A percentile compares a stretch with the other conserved stretches of the same genome.
phyloP scores from a whole-genome alignment of 2,113 vertebrate species.

The Podiceps cristatus region DNA sequence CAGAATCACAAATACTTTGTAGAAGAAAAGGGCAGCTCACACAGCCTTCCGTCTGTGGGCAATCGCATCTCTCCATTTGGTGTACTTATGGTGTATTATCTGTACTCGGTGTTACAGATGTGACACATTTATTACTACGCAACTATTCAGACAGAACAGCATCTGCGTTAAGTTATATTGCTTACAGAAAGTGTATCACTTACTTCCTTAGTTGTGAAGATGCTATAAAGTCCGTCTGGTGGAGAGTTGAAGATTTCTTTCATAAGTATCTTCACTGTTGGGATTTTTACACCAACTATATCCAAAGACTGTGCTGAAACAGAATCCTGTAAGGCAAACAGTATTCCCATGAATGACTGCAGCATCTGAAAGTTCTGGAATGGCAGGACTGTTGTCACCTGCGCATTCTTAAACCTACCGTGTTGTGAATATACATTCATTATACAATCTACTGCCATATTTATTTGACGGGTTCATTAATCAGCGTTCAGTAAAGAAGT shows the following conservation, averaged over 20 bases:
- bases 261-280: conserved; percentile 69
- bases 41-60: neutral
- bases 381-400: neutral
- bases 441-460: fast-evolving
- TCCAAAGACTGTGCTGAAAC: neutral
- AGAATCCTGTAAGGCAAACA: conserved; percentile 28
- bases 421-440: fast-evolving
- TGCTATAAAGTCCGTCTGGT: conserved; percentile 58
- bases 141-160: neutral
- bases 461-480: neutral
- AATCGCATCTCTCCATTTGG: neutral
- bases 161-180: neutral
- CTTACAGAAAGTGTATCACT: neutral
- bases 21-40: neutral
- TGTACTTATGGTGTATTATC: no score
- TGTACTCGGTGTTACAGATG: neutral
- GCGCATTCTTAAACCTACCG: neutral
- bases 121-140: neutral
- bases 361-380: fast-evolving
- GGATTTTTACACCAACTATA: conserved; percentile 70
- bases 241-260: conserved; percentile 59
- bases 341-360: fast-evolving
- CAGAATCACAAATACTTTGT: neutral
- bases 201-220: conserved; percentile 74
- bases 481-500: neutral